These are phyloP conservation scores for Oreochromis tanganicae DNA, from an alignment of 2,113 vertebrate species.

Conservation along the genomic window DNA sequence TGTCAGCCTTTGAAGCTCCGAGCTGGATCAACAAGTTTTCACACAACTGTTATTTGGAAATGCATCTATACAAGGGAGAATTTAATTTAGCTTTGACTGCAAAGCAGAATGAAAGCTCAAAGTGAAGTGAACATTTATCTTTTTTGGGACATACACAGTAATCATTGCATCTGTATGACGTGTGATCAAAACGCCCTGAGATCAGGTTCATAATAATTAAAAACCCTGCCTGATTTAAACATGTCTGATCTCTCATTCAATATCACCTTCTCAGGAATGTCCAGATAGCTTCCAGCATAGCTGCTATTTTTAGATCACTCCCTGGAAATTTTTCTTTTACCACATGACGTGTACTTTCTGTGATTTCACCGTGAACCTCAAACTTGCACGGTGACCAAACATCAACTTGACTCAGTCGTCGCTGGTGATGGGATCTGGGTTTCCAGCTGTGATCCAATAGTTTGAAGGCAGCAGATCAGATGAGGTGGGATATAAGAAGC, in stretches of 20 bases:
- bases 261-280: not conserved
- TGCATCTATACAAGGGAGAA: not conserved
- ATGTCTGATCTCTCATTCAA: not conserved
- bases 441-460: not conserved
- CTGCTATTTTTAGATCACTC: not conserved
- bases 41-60: conserved; percentile 23
- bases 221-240: not conserved
- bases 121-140: not conserved
- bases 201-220: not conserved
- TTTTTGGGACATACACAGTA: not conserved
- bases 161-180: not conserved
- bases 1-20: not conserved
- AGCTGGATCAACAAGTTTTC: conserved; percentile 29
- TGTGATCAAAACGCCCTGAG: not conserved
- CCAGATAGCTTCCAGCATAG: not conserved
- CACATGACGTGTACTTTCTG: not conserved
- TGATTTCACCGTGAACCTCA: not conserved
- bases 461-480: not conserved
- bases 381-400: not conserved
- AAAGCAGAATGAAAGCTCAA: conserved; percentile 2
- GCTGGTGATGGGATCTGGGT: not conserved
- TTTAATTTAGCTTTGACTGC: conserved; percentile 1
- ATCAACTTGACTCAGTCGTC: not conserved
- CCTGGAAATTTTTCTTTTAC: not conserved
- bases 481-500: not conserved